phyloP scores from a whole-genome alignment of 2,113 vertebrate species.

The Oreochromis niloticus region DNA sequence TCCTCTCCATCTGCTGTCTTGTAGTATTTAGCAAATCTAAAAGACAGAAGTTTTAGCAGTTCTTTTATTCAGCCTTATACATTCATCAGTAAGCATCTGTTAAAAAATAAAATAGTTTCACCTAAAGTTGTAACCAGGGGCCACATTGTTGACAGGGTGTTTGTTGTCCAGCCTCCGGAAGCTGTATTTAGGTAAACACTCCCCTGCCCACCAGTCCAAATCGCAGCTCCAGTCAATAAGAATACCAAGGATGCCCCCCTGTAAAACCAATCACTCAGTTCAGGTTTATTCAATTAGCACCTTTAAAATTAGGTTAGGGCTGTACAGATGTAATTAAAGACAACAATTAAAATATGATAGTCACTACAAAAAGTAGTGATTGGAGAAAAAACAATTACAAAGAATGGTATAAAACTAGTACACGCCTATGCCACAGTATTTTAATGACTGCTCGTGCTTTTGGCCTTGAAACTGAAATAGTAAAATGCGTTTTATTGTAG shows the following conservation, averaged over 20 bases:
- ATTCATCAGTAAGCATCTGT: not conserved
- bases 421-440: not conserved
- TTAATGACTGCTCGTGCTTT: not conserved
- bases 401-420: not conserved
- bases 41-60: not conserved
- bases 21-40: constrained; percentile 86
- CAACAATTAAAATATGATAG: not conserved
- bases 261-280: not conserved
- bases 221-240: constrained; percentile 75
- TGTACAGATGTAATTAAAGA: not conserved
- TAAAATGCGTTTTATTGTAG: not conserved
- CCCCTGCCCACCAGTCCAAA: constrained; percentile 71
- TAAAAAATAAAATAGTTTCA: not conserved
- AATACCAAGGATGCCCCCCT: constrained; percentile 57
- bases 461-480: not conserved
- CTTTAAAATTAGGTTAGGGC: not conserved
- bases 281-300: not conserved
- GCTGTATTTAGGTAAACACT: constrained; percentile 79
- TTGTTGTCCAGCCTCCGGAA: constrained; percentile 83
- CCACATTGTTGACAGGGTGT: constrained; percentile 67
- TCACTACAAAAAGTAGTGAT: not conserved
- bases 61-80: not conserved
- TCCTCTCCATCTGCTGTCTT: constrained; percentile 56
- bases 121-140: constrained; percentile 90
- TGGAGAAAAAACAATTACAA: not conserved